These are phyloP conservation scores for Boulengeromyrus knoepffleri DNA, from an alignment of 2,113 vertebrate species.

Conservation along the genomic window DNA sequence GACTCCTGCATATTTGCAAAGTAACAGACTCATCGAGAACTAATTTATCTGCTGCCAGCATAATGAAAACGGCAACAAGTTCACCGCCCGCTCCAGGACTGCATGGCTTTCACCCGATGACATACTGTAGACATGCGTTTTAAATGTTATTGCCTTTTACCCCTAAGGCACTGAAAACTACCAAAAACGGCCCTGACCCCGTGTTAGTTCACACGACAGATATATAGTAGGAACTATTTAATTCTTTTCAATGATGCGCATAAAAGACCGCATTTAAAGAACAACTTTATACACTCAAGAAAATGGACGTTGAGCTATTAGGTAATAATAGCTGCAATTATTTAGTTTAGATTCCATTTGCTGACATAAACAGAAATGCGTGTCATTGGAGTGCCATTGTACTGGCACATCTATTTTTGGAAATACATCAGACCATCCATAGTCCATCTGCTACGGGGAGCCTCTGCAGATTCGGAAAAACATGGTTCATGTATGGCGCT, in stretches of 20 bases:
- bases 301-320: background rate
- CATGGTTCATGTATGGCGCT: background rate
- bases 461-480: background rate
- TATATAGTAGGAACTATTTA: background rate
- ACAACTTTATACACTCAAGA: background rate
- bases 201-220: background rate
- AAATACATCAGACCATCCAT: conserved; percentile 3
- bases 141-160: background rate
- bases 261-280: background rate
- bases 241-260: background rate
- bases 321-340: background rate
- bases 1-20: background rate
- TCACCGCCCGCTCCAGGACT: background rate
- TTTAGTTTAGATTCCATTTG: conserved; percentile 1
- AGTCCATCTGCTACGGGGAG: background rate
- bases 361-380: background rate
- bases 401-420: background rate
- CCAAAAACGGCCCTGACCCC: background rate
- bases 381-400: background rate
- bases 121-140: background rate
- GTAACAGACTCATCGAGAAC: background rate
- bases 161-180: background rate
- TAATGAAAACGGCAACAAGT: background rate
- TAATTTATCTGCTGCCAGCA: background rate
- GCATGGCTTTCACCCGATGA: background rate